phyloP scores from a whole-genome alignment of 2,113 vertebrate genomes.

The Coryphaenoides rupestris region DNA sequence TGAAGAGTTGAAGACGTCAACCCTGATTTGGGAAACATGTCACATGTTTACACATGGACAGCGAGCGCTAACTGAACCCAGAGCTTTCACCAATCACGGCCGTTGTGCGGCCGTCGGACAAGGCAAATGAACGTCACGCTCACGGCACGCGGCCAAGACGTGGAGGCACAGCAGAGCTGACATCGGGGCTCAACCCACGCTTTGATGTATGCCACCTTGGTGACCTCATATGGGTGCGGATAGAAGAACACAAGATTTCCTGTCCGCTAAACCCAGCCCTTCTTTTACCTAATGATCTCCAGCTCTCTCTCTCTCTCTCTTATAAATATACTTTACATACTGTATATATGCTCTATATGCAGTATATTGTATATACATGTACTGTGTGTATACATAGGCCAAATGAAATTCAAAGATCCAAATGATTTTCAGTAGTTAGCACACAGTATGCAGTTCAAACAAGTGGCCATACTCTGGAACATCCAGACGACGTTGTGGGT shows the following conservation, averaged over 20 bases:
- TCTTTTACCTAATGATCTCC: slow-evolving; percentile 16
- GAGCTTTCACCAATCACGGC: slow-evolving; percentile 26
- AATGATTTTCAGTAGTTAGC: slow-evolving; percentile 1
- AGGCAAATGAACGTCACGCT: slow-evolving; percentile 16
- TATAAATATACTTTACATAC: slow-evolving; percentile 11
- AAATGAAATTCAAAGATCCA: neutral
- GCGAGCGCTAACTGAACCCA: slow-evolving; percentile 15
- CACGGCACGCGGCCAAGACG: slow-evolving; percentile 19
- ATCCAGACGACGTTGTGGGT: slow-evolving; percentile 31
- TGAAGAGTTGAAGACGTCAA: neutral
- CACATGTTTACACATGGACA: slow-evolving; percentile 13
- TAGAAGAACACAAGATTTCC: slow-evolving; percentile 23
- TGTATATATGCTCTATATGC: slow-evolving; percentile 6
- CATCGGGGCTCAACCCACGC: neutral
- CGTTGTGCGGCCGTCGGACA: slow-evolving; percentile 3
- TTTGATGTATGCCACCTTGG: slow-evolving; percentile 24
- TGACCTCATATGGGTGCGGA: slow-evolving; percentile 42
- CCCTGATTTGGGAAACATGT: slow-evolving; percentile 22
- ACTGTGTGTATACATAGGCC: neutral
- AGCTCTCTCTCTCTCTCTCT: no score
- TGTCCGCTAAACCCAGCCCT: slow-evolving; percentile 5
- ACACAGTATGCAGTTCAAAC: neutral
- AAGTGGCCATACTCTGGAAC: slow-evolving; percentile 8
- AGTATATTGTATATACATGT: no score
- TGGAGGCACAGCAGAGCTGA: slow-evolving; percentile 13